Base-by-base conservation (phyloP, 2,888 invertebrate species). In the Taenaris catops region DNA sequence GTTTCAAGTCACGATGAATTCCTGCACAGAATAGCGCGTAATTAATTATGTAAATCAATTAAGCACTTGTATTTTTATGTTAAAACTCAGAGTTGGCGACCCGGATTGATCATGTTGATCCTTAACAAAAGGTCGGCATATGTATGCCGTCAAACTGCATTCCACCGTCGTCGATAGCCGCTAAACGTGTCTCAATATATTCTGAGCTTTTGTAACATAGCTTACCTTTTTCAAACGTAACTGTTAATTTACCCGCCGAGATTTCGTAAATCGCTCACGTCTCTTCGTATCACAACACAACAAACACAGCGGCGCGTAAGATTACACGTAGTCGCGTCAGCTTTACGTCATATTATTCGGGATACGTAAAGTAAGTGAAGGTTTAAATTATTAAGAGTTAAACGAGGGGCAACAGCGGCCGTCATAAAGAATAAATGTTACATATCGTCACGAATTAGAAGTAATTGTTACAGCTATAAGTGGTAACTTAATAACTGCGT, bases 121-220 rank as follows among this genome's bases (percentile, higher is more conserved):
- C n/a, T n/a, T n/a, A n/a, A n/a, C n/a, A n/a, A n/a, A n/a, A n/a
- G n/a, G n/a, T n/a, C n/a, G n/a, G n/a, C 61, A 58, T 55, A 58
- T 78, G 74, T 75, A 81, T 76, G 83, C 81, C 76, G 84, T 84
- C 86, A 74, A 76, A 76, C 86, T 66, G 72, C 84, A 86, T 86
- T 86, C 84, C 84, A 72, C 62, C 73, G 66, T 72, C 72, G 74
- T 73, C 78, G 75, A 80, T 79, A 75, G 78, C 69, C 71, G 70
- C 78, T 71, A 72, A 75, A 71, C 83, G 76, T 71, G 70, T 73
- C 72, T 73, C 72, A 69, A 78, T 76, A 63, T 71, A 62, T 63
- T 63, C 71, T 58, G 71, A 79, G 72, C 74, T 81, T 81, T 76
- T 75, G 72, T 79, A 76, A 71, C 73, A 80, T 73, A 76, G 79